These are phyloP conservation scores for Watersipora subatra DNA, from an alignment of 1,140 invertebrate species.

Conservation along the genomic window DNA sequence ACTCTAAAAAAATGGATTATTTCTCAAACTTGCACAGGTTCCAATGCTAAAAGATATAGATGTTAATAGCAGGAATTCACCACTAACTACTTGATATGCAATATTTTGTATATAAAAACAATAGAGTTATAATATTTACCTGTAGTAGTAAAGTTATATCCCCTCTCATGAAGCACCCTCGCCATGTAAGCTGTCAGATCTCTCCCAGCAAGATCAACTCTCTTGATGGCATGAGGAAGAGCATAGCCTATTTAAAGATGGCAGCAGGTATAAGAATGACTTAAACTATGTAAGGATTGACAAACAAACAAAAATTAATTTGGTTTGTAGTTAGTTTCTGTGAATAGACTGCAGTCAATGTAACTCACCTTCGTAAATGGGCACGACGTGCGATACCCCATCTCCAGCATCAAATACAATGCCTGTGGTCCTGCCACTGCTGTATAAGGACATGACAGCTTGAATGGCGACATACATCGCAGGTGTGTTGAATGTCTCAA, in stretches of 20 bases:
- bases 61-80: no score
- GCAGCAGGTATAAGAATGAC: background rate
- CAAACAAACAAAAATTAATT: background rate
- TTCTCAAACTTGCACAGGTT: background rate
- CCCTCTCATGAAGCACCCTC: constrained; percentile 80
- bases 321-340: background rate
- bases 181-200: constrained; percentile 91
- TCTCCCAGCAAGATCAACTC: constrained; percentile 78
- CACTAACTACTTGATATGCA: no score
- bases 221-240: constrained; percentile 62
- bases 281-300: background rate
- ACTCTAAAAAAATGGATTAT: background rate
- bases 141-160: constrained; percentile 87
- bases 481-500: constrained; percentile 62
- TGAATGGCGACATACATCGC: constrained; percentile 88
- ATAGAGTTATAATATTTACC: constrained; percentile 11
- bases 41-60: no score
- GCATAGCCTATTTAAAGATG: constrained; percentile 37
- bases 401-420: constrained; percentile 83
- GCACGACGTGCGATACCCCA: constrained; percentile 86
- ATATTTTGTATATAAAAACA: no score
- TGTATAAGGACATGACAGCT: constrained; percentile 78
- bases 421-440: constrained; percentile 86
- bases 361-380: constrained; percentile 65
- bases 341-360: background rate